Conservation (phyloP, 2,888 invertebrate genomes). For the Steromphala cineraria region DNA sequence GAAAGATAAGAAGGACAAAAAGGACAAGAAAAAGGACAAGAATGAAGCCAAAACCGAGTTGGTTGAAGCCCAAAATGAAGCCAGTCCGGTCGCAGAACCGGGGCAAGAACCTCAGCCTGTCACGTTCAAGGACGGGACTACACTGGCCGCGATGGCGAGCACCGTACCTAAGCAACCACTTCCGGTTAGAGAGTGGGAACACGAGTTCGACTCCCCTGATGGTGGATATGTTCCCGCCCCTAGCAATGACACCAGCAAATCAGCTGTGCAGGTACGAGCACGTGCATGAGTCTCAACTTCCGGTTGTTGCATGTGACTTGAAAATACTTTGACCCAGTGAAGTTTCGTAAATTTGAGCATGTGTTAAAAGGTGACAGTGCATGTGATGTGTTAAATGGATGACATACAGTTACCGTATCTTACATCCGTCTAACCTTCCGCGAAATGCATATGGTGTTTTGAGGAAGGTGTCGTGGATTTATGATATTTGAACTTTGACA, state of each 20-base stretch:
- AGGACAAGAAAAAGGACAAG: conserved; percentile 5
- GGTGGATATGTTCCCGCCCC: background rate
- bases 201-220: background rate
- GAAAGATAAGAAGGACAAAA: conserved; percentile 23
- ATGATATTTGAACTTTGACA: no score
- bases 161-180: background rate
- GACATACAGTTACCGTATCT: no score
- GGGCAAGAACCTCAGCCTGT: background rate
- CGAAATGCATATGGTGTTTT: no score
- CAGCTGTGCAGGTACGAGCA: background rate
- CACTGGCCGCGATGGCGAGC: conserved; percentile 13
- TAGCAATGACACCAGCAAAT: background rate
- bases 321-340: background rate
- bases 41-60: background rate
- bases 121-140: background rate
- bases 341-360: no score
- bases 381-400: no score
- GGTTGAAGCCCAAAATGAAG: background rate
- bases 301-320: no score
- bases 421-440: no score
- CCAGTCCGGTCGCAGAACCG: background rate
- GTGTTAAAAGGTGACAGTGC: no score
- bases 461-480: no score
- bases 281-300: background rate
- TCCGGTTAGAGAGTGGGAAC: background rate